Evolutionary conservation across 1,140 invertebrate genomes (phyloP).

Genomic region (Drosophila tsacasi): DNA sequence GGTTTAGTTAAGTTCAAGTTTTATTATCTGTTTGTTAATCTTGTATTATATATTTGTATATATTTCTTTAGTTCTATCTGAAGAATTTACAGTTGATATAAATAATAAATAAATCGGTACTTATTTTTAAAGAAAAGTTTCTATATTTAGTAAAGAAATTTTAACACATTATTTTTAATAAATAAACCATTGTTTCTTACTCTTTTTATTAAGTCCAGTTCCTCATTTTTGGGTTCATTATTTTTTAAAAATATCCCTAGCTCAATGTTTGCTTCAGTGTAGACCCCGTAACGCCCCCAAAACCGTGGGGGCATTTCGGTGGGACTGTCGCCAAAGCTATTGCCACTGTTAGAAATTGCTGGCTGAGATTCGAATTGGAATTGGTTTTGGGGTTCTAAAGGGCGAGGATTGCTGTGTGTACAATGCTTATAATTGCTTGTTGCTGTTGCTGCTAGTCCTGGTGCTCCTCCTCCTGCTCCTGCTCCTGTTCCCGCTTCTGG

Average conservation of each 20-base stretch:
- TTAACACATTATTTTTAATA: background rate
- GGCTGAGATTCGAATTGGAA: slow-evolving; percentile 55
- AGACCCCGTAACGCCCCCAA: slow-evolving; percentile 43
- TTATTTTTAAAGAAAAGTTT: background rate
- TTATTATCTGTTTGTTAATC: background rate
- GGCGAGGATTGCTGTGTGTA: slow-evolving; percentile 49
- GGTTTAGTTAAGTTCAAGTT: background rate
- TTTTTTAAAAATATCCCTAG: background rate
- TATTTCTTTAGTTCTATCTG: no score
- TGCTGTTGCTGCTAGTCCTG: slow-evolving; percentile 51
- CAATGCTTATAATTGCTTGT: slow-evolving; percentile 80
- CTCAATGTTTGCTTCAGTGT: slow-evolving; percentile 5
- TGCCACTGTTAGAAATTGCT: slow-evolving; percentile 79
- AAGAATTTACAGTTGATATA: no score
- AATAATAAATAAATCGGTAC: background rate
- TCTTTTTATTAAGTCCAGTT: background rate
- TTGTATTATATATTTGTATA: no score
- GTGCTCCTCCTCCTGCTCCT: slow-evolving; percentile 20
- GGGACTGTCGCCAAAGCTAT: slow-evolving; percentile 80
- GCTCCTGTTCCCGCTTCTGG: slow-evolving; percentile 15
- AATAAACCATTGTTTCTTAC: background rate
- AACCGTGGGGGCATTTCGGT: slow-evolving; percentile 32
- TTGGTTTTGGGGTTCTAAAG: slow-evolving; percentile 23
- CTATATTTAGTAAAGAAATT: background rate
- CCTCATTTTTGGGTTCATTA: background rate